A percentile compares a stretch with the other conserved stretches of the same genome.
Evolutionary conservation across 2,888 invertebrate genomes (phyloP).

Genomic region (Lasioglossum zephyrum): DNA sequence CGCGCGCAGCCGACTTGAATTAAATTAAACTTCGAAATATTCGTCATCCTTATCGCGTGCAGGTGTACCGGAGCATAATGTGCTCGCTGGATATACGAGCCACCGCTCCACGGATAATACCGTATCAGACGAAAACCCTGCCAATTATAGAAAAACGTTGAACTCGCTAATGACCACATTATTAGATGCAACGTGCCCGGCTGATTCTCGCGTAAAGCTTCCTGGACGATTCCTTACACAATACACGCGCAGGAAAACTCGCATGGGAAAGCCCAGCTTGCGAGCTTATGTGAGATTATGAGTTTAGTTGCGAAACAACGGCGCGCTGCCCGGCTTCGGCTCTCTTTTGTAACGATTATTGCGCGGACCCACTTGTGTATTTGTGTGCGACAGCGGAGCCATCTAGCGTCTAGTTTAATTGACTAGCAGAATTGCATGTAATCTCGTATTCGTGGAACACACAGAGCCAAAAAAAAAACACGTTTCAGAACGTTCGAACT

Average conservation of each 20-base stretch:
- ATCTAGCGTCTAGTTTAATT: conserved; percentile 41
- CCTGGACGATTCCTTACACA: conserved; percentile 50
- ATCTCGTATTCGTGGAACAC: background rate
- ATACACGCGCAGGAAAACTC: conserved; percentile 69
- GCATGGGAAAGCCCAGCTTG: conserved; percentile 83
- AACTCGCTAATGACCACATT: conserved; percentile 75
- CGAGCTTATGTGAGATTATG: conserved; percentile 82
- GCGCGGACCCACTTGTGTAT: conserved; percentile 60
- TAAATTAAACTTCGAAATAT: conserved; percentile 63
- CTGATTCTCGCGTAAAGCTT: conserved; percentile 78
- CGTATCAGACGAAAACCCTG: background rate
- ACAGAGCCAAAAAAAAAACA: background rate
- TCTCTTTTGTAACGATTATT: conserved; percentile 82
- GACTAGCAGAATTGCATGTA: conserved; percentile 33
- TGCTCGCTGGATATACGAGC: background rate
- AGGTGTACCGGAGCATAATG: conserved; percentile 17
- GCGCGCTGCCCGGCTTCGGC: conserved; percentile 56
- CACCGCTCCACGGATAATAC: background rate
- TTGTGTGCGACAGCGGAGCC: conserved; percentile 31
- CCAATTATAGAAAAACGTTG: conserved; percentile 24
- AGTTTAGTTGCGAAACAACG: conserved; percentile 82
- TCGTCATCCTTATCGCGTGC: conserved; percentile 57
- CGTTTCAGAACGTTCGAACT: background rate
- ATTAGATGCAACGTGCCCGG: conserved; percentile 74
- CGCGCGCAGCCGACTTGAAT: conserved; percentile 52